phyloP scores from a whole-genome alignment of 1,140 invertebrate species.

The Araneus ventricosus region DNA sequence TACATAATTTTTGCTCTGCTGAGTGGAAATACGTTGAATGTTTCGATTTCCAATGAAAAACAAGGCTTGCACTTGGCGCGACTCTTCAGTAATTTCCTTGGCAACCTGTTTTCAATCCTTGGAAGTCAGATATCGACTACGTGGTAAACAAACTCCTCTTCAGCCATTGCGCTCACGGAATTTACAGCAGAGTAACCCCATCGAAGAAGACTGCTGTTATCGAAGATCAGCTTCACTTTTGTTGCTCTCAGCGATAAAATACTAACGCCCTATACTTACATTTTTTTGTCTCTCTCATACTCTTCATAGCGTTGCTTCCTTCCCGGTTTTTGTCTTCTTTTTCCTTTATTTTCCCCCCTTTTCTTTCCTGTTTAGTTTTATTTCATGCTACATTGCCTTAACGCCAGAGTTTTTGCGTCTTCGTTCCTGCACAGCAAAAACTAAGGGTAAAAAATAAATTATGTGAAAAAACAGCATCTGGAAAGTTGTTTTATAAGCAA shows the following conservation, averaged over 20 bases:
- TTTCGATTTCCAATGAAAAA: conserved; percentile 26
- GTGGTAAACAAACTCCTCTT: conserved; percentile 25
- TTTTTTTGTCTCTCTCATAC: neutral
- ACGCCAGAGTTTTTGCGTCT: conserved; percentile 37
- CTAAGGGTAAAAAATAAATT: conserved; percentile 51
- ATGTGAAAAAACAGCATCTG: conserved; percentile 27
- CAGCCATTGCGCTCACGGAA: conserved; percentile 31
- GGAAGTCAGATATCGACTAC: conserved; percentile 24
- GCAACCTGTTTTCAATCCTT: conserved; percentile 33
- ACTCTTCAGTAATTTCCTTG: conserved; percentile 1
- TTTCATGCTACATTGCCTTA: conserved; percentile 63
- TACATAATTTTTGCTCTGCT: neutral
- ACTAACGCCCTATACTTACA: conserved; percentile 39
- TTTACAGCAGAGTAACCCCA: conserved; percentile 42
- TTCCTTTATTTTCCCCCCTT: neutral
- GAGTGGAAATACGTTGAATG: neutral
- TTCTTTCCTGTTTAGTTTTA: conserved; percentile 54
- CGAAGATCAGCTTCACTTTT: conserved; percentile 67
- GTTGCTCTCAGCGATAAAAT: conserved; percentile 57
- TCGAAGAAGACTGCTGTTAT: conserved; percentile 47
- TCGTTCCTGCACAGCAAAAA: conserved; percentile 8
- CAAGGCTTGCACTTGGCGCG: neutral
- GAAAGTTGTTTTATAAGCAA: conserved; percentile 64
- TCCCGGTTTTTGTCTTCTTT: conserved; percentile 3
- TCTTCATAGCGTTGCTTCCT: neutral